These are phyloP conservation scores for Cremastinae sp. DNA, from an alignment of 2,888 invertebrate species.

Conservation along the genomic window DNA sequence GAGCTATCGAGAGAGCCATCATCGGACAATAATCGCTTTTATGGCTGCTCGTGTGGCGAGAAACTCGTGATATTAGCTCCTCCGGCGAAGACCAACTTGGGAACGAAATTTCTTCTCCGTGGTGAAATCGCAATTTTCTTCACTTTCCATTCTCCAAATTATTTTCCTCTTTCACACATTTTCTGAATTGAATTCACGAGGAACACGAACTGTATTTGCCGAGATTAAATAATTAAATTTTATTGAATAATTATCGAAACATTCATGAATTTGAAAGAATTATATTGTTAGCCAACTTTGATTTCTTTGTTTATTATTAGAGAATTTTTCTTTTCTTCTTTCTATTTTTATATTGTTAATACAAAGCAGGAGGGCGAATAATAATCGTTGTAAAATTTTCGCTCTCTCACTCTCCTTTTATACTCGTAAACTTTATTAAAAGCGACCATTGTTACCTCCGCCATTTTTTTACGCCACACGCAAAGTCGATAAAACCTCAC, in stretches of 20 bases:
- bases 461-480: slow-evolving; percentile 37
- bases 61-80: slow-evolving; percentile 71
- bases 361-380: not conserved
- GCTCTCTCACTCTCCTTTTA: slow-evolving; percentile 5
- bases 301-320: no score
- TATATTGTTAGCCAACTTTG: no score
- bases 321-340: no score
- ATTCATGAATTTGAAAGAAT: no score
- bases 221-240: no score
- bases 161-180: not conserved
- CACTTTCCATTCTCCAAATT: slow-evolving; percentile 25
- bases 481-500: slow-evolving; percentile 46
- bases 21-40: slow-evolving; percentile 76
- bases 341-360: no score
- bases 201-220: no score
- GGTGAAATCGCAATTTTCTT: slow-evolving; percentile 6
- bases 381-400: slow-evolving; percentile 1
- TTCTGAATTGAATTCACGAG: not conserved
- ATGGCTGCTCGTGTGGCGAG: slow-evolving; percentile 74
- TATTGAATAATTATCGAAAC: no score
- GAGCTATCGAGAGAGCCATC: slow-evolving; percentile 69
- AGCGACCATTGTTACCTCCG: not conserved
- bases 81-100: slow-evolving; percentile 43
- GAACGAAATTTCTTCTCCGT: slow-evolving; percentile 7
- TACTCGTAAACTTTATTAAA: slow-evolving; percentile 41